Conservation (phyloP, 2,888 invertebrate species). For the Ochropacha duplaris region DNA sequence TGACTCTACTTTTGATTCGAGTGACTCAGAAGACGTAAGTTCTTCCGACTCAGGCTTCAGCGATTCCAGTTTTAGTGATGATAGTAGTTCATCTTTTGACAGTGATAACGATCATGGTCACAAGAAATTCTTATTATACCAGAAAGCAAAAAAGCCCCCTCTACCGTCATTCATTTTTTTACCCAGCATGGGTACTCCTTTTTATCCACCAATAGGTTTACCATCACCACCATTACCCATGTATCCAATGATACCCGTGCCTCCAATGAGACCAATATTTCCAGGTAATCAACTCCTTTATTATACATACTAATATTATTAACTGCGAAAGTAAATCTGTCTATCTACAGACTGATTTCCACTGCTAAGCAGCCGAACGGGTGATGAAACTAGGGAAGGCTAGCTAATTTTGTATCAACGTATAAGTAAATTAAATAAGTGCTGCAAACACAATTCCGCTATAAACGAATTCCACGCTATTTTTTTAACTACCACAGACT, state of each 20-base stretch:
- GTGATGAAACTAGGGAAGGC: too few relatives aligned
- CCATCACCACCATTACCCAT: slow-evolving; percentile 66
- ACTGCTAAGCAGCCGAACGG: too few relatives aligned
- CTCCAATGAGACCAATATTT: slow-evolving; percentile 48
- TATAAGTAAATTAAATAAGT: too few relatives aligned
- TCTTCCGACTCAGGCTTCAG: slow-evolving; percentile 32
- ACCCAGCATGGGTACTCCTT: slow-evolving; percentile 67
- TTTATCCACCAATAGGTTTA: slow-evolving; percentile 67
- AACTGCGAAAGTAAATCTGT: too few relatives aligned
- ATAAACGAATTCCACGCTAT: too few relatives aligned
- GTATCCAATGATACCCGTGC: slow-evolving; percentile 71
- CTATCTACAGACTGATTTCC: too few relatives aligned
- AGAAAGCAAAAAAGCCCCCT: slow-evolving; percentile 61
- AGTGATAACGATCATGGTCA: slow-evolving; percentile 54
- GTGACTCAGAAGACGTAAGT: slow-evolving; percentile 26
- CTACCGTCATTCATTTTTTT: slow-evolving; percentile 73
- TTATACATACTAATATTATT: too few relatives aligned
- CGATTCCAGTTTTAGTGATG: slow-evolving; percentile 26
- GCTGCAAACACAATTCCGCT: too few relatives aligned
- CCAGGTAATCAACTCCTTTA: slow-evolving; percentile 12
- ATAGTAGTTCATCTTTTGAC: slow-evolving; percentile 21
- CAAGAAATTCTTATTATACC: slow-evolving; percentile 63
- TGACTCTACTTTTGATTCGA: slow-evolving; percentile 48
- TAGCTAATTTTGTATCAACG: too few relatives aligned
- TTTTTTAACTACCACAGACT: too few relatives aligned